Evolutionary conservation across 2,113 vertebrate genomes (phyloP).

Genomic region (Notiomystis cincta): DNA sequence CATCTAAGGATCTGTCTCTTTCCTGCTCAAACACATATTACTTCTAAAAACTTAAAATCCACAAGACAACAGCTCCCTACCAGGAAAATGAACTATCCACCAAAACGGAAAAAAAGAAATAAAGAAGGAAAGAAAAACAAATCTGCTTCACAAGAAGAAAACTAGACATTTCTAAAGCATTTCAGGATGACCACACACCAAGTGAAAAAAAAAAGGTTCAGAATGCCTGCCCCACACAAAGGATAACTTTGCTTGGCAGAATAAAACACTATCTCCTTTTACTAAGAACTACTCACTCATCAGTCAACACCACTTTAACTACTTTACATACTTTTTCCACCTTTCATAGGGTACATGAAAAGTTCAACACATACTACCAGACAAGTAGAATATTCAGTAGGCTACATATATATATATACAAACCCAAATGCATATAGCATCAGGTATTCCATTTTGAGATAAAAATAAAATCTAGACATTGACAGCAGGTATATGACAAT

Average conservation of each 20-base stretch:
- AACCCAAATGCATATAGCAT: background rate
- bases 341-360: conserved; percentile 16
- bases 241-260: conserved; percentile 26
- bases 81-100: conserved; percentile 31
- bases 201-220: conserved; percentile 10
- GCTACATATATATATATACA: background rate
- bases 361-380: background rate
- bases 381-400: conserved; percentile 14
- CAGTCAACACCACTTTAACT: conserved; percentile 41
- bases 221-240: conserved; percentile 32
- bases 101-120: conserved; percentile 8
- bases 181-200: conserved; percentile 59
- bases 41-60: conserved; percentile 9
- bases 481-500: background rate
- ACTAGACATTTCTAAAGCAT: conserved; percentile 34
- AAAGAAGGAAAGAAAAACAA: conserved; percentile 47
- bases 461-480: background rate
- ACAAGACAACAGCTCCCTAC: background rate
- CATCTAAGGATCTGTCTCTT: background rate
- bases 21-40: conserved; percentile 7
- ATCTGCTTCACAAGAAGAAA: conserved; percentile 36
- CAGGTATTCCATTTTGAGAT: background rate
- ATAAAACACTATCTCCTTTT: conserved; percentile 29
- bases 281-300: conserved; percentile 37
- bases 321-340: conserved; percentile 22